A percentile compares a stretch with the other conserved stretches of the same genome.
Evolutionary conservation across 2,113 vertebrate genomes (phyloP).

Genomic region (Oxyruncus cristatus): DNA sequence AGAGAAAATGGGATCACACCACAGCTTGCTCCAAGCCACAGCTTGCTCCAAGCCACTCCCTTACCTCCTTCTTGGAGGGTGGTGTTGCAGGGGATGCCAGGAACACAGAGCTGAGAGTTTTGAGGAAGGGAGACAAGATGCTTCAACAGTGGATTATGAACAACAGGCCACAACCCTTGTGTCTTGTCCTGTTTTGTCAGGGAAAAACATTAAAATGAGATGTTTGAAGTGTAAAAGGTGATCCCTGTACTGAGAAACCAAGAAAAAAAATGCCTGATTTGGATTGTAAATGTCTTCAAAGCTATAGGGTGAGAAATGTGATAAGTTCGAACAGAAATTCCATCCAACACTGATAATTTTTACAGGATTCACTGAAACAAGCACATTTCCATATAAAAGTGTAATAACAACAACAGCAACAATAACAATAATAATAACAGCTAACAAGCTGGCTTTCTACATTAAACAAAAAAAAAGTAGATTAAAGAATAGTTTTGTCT

Average conservation of each 20-base stretch:
- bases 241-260: background rate
- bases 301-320: background rate
- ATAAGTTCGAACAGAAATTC: background rate
- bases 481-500: background rate
- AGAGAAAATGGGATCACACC: background rate
- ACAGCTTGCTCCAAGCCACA: background rate
- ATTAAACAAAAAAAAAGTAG: background rate
- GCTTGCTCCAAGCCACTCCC: background rate
- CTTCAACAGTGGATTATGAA: background rate
- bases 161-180: background rate
- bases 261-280: background rate
- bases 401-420: background rate
- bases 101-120: fast-evolving
- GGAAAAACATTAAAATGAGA: background rate
- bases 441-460: background rate
- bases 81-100: background rate
- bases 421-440: background rate
- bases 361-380: background rate
- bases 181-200: background rate
- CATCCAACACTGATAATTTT: background rate
- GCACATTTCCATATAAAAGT: background rate
- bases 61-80: background rate
- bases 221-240: background rate
- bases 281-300: background rate
- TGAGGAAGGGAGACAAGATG: background rate